Percentiles rank a stretch among this genome's conserved stretches.
phyloP scores from a whole-genome alignment of 2,888 invertebrate genomes.

The Orthosia gothica region DNA sequence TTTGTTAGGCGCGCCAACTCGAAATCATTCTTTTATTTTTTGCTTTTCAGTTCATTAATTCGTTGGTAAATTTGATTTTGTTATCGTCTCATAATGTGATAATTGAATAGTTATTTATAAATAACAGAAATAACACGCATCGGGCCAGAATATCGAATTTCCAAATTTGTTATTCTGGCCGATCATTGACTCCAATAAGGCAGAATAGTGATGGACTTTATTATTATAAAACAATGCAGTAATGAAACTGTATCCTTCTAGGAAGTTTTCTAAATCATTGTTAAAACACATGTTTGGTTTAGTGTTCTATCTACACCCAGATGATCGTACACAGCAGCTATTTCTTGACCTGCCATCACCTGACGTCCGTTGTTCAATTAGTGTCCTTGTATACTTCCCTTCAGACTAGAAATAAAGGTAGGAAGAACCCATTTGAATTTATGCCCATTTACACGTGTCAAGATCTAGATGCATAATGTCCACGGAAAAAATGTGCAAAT shows the following conservation, averaged over 20 bases:
- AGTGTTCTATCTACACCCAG: neutral
- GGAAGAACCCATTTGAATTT: conserved; percentile 57
- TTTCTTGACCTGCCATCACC: conserved; percentile 13
- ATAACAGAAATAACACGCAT: too few relatives aligned
- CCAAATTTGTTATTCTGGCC: conserved; percentile 16
- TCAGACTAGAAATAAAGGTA: conserved; percentile 3
- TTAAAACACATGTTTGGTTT: neutral
- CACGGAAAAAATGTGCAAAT: neutral
- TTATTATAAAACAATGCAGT: neutral
- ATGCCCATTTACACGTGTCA: conserved; percentile 8
- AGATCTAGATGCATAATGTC: neutral
- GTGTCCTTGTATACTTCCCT: conserved; percentile 49
- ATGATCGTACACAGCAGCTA: neutral
- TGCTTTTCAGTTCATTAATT: too few relatives aligned
- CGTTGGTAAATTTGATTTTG: conserved; percentile 11
- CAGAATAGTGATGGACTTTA: neutral
- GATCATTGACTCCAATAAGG: conserved; percentile 19
- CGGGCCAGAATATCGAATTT: too few relatives aligned
- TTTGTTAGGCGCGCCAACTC: too few relatives aligned
- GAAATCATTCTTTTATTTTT: too few relatives aligned
- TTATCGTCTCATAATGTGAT: conserved; percentile 24
- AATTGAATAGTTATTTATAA: neutral
- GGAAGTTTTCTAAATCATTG: neutral
- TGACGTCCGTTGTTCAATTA: conserved; percentile 30
- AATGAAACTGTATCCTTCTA: neutral